A percentile compares a stretch with the other conserved stretches of the same genome.
These are phyloP conservation scores for Drosophila basisetae DNA, from an alignment of 2,888 invertebrate species.

Conservation along the genomic window DNA sequence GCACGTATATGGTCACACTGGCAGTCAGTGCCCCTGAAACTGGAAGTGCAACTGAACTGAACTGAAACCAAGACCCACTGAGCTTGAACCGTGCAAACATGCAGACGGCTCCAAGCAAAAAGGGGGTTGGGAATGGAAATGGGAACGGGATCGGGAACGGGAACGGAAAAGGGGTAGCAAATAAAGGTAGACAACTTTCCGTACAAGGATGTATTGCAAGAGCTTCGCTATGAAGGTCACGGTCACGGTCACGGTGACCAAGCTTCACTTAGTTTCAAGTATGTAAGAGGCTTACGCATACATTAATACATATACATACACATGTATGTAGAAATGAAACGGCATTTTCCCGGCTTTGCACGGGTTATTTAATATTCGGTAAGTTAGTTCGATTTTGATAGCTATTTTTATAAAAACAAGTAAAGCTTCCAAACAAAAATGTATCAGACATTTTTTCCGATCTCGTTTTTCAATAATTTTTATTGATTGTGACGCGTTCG, in stretches of 20 bases:
- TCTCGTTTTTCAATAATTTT: neutral
- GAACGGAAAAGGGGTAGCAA: neutral
- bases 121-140: neutral
- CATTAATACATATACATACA: neutral
- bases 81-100: conserved; percentile 48
- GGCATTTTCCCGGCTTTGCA: neutral
- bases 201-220: conserved; percentile 1
- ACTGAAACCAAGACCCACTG: conserved; percentile 38
- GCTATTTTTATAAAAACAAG: neutral
- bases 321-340: neutral
- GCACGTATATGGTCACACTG: conserved; percentile 50
- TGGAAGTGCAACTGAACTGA: conserved; percentile 6
- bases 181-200: neutral
- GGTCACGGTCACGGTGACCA: neutral
- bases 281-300: neutral
- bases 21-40: neutral
- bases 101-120: conserved; percentile 10
- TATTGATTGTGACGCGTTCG: neutral
- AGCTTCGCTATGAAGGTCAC: neutral
- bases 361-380: neutral
- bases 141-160: neutral
- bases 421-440: neutral
- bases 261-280: neutral
- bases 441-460: neutral
- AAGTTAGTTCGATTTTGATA: neutral